Conservation (phyloP, 2,888 invertebrate genomes). For the Drosophila prostipennis region DNA sequence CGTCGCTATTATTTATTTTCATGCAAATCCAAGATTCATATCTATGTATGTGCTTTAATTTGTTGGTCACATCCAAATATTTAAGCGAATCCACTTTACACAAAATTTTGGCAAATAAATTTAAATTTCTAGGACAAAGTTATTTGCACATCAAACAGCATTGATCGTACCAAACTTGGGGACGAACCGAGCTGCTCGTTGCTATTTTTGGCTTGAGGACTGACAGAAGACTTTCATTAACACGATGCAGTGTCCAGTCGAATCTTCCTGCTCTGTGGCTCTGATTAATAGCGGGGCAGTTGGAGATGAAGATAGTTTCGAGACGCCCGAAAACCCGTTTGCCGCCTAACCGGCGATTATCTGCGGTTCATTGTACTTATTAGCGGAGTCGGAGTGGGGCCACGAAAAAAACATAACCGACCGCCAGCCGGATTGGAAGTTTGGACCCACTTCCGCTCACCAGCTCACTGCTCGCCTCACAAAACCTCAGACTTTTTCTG, state of each 20-base stretch:
- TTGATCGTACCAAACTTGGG: not conserved
- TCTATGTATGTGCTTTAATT: not conserved
- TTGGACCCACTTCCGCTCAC: conserved; percentile 26
- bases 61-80: not conserved
- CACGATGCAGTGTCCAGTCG: conserved; percentile 49
- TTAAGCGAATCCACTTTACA: not conserved
- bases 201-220: not conserved
- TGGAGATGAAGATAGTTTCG: conserved; percentile 35
- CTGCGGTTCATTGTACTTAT: conserved; percentile 75
- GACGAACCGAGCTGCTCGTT: not conserved
- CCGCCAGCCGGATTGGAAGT: conserved; percentile 20
- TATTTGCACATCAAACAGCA: not conserved
- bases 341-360: conserved; percentile 65
- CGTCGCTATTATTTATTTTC: not conserved
- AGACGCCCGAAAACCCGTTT: conserved; percentile 63
- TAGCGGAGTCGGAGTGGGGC: conserved; percentile 47
- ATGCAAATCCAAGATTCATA: not conserved
- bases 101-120: not conserved
- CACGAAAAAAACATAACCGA: conserved; percentile 25
- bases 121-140: not conserved
- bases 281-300: conserved; percentile 64
- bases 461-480: not conserved
- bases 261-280: conserved; percentile 28
- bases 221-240: conserved; percentile 15
- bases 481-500: not conserved